These are phyloP conservation scores for Ptiloglossa arizonensis DNA, from an alignment of 1,140 invertebrate genomes.

Conservation along the genomic window DNA sequence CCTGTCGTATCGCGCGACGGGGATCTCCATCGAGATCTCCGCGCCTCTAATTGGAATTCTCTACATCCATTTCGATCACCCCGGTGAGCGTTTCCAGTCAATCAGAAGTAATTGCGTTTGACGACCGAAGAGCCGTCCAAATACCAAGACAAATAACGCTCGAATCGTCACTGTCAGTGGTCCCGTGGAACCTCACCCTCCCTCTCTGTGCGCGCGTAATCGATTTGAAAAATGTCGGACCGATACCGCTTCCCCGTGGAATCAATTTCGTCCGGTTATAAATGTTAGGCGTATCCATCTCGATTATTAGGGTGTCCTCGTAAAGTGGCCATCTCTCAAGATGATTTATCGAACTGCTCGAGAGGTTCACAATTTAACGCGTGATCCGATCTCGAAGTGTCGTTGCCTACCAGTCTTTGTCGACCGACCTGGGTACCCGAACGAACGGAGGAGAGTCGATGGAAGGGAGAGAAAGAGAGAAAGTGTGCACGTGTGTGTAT, in stretches of 20 bases:
- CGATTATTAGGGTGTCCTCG: constrained; percentile 44
- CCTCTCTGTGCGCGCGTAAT: not conserved
- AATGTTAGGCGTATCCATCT: not conserved
- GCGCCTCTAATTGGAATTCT: constrained; percentile 9
- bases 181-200: not conserved
- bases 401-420: constrained; percentile 32
- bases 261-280: constrained; percentile 33
- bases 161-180: constrained; percentile 10
- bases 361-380: constrained; percentile 37
- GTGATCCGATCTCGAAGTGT: constrained; percentile 47
- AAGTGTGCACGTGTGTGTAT: too few relatives aligned
- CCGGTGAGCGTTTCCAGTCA: not conserved
- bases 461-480: not conserved
- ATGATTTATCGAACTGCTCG: constrained; percentile 56
- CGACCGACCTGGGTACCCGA: not conserved
- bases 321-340: constrained; percentile 20
- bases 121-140: constrained; percentile 12
- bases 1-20: not conserved
- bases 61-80: not conserved
- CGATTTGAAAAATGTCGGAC: constrained; percentile 24
- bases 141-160: constrained; percentile 5
- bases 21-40: constrained; percentile 5
- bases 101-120: constrained; percentile 35
- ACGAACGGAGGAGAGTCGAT: not conserved
- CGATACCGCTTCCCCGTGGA: not conserved